Percentiles rank a stretch among this genome's conserved stretches.
Evolutionary conservation across 1,140 invertebrate species (phyloP).

Genomic region (Drosophila ohnishii): DNA sequence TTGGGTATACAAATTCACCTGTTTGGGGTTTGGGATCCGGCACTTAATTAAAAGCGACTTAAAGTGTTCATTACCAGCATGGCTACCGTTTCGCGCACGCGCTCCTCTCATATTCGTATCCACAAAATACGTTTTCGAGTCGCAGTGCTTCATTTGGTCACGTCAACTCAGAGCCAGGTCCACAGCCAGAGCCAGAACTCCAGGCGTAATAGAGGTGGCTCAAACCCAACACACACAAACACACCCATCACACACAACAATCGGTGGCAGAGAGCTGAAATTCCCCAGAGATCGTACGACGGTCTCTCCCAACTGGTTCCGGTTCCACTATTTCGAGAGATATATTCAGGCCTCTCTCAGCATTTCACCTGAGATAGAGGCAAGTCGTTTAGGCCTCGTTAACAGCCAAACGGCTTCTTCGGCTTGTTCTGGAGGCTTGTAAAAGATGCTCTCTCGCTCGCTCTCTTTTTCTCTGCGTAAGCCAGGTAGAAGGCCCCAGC

Average conservation of each 20-base stretch:
- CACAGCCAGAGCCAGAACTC: constrained; percentile 32
- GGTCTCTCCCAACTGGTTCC: constrained; percentile 55
- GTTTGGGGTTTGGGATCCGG: constrained; percentile 44
- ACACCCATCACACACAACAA: neutral
- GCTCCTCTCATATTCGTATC: constrained; percentile 71
- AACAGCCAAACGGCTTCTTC: constrained; percentile 78
- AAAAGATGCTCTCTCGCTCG: constrained; percentile 34
- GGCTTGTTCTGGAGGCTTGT: constrained; percentile 59
- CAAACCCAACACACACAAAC: constrained; percentile 25
- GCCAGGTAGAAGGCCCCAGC: constrained; percentile 78
- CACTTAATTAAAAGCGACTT: constrained; percentile 82
- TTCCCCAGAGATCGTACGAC: constrained; percentile 8
- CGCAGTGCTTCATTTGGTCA: constrained; percentile 72
- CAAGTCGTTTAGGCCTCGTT: constrained; percentile 79
- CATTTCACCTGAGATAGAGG: constrained; percentile 45
- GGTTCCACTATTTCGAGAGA: constrained; percentile 62
- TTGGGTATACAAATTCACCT: constrained; percentile 33
- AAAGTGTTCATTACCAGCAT: constrained; percentile 79
- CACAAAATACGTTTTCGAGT: constrained; percentile 69
- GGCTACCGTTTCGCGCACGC: constrained; percentile 72
- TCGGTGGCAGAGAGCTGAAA: constrained; percentile 28
- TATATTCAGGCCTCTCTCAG: constrained; percentile 10
- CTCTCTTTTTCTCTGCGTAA: constrained; percentile 75
- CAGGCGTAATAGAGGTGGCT: constrained; percentile 75
- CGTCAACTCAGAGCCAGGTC: constrained; percentile 55